phyloP scores from a whole-genome alignment of 2,888 invertebrate species.

The Allophyes oxyacanthae region DNA sequence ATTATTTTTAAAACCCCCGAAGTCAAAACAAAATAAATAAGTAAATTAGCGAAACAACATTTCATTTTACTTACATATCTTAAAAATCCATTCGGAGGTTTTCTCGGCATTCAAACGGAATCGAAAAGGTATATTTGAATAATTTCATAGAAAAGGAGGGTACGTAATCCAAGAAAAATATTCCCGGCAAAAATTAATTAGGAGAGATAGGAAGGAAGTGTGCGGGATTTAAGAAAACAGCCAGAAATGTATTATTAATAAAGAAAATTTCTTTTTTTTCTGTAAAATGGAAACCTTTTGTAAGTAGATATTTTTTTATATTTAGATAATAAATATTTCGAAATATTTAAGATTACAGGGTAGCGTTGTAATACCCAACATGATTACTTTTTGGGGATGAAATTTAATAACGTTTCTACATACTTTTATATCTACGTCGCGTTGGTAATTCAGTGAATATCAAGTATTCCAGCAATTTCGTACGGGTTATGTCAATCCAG shows the following conservation, averaged over 20 bases:
- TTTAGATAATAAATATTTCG: conserved; percentile 7
- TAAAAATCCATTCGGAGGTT: background rate
- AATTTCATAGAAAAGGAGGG: conserved; percentile 16
- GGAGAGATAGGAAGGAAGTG: conserved; percentile 36
- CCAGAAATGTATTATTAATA: conserved; percentile 28
- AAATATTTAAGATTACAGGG: conserved; percentile 2
- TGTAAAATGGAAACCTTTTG: background rate
- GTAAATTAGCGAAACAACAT: conserved; percentile 15
- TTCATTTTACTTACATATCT: conserved; percentile 4
- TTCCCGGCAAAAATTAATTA: conserved; percentile 51
- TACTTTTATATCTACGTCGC: background rate
- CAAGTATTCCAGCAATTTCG: too few relatives aligned
- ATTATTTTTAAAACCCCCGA: background rate
- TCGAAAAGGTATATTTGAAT: conserved; percentile 32
- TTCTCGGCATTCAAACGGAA: conserved; percentile 9
- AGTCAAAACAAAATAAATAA: conserved; percentile 18
- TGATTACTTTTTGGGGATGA: background rate
- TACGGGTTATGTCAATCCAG: too few relatives aligned
- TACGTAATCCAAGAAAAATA: conserved; percentile 33
- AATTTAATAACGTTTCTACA: background rate
- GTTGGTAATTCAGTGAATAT: too few relatives aligned
- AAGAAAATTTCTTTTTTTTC: conserved; percentile 3
- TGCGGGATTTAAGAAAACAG: conserved; percentile 22
- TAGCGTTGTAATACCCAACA: background rate
- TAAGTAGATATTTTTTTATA: background rate